These are phyloP conservation scores for Mesorhabditis spiculigera DNA, from an alignment of 2,888 invertebrate species.

Conservation along the genomic window DNA sequence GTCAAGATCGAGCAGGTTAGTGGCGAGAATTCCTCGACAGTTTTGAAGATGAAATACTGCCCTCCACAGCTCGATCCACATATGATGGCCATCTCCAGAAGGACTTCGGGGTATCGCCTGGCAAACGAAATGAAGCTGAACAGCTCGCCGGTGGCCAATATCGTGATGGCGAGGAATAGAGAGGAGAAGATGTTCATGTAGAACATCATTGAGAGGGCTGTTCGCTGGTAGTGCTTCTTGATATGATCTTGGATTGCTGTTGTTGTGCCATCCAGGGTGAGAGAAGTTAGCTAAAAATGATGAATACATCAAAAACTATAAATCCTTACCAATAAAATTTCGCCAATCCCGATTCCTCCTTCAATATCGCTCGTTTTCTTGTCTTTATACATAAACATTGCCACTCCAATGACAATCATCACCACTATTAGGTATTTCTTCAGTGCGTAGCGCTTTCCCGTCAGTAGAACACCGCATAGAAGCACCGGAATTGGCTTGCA, in stretches of 20 bases:
- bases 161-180: conserved; percentile 70
- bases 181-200: conserved; percentile 82
- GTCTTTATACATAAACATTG: conserved; percentile 89
- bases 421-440: conserved; percentile 83
- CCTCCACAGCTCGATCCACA: conserved; percentile 84
- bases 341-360: conserved; percentile 60
- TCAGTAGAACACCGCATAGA: conserved; percentile 87
- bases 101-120: conserved; percentile 73
- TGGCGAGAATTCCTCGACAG: conserved; percentile 87
- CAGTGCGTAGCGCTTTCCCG: conserved; percentile 75
- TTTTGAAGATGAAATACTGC: conserved; percentile 91
- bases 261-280: conserved; percentile 89
- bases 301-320: background rate
- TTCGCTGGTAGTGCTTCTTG: conserved; percentile 75
- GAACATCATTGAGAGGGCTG: conserved; percentile 78
- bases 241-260: conserved; percentile 82
- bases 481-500: conserved; percentile 98
- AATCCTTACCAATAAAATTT: conserved; percentile 61
- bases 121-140: conserved; percentile 77
- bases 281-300: conserved; percentile 71
- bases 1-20: conserved; percentile 93
- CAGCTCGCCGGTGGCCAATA: conserved; percentile 77
- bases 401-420: conserved; percentile 84
- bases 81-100: conserved; percentile 74
- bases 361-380: conserved; percentile 61